Base-by-base conservation (phyloP, 1,140 invertebrate species). In the Bombus pascuorum region DNA sequence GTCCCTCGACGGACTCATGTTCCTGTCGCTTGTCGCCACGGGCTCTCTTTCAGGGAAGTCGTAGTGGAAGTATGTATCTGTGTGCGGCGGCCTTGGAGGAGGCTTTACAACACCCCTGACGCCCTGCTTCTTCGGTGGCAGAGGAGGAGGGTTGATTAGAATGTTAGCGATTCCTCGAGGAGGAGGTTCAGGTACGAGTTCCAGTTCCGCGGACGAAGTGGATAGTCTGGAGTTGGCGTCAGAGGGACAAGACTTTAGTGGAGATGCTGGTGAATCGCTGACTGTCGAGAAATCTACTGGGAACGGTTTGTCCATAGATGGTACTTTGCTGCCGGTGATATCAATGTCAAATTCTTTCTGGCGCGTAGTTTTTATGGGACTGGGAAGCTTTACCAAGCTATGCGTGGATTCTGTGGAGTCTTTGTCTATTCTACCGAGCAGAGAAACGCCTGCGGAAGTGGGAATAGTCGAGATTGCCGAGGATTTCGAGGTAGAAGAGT, bases 51-150 rank as follows among this genome's bases (percentile, higher is more conserved):
- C 95, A 62, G 96, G 96, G 89, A 96, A 96, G 88, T 97, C 96
- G 88, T 96, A 96, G 72, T 96, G 95, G 65, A 96, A 95, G 75
- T 96, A 89, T 93, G 94, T 95, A 59, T 96, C 96, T 39, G 92
- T 96, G 85, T 96, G 96, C 15, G 96, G 96, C 57, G 97, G 97
- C 74, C 97, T 95, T 4, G 97, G 96, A 3, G 97, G 97, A 0
- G 97, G 97, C 85, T 96, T 96, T 12, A 94, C 88, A 4, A 91
- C 90, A 12, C 91, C 89, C 85, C 94, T 91, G 28, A 89, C 90
- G 59, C 93, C 91, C 53, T 97, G 96, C 91, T 98, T 98, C 93
- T 98, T 98, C 0, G 98, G 98, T 6, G 98, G 98, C 81, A 98
- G 95, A 2, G 98, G 98, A 18, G 98, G 98, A 1, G 98, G 98